These are phyloP conservation scores for Agrochola circellaris DNA, from an alignment of 2,888 invertebrate genomes.

Conservation along the genomic window DNA sequence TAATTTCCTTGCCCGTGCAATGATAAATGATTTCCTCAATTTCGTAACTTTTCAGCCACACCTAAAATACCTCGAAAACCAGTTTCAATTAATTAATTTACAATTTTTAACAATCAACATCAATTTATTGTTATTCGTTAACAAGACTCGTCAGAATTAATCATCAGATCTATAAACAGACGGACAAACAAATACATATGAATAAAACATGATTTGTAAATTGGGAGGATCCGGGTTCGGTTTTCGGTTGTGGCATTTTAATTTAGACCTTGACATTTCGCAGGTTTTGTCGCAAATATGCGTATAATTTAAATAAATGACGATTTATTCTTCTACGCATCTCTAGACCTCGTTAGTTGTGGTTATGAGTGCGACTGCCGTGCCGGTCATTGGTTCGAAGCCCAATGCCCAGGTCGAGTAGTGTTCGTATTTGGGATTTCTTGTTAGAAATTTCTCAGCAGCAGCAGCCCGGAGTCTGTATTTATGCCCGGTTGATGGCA, in stretches of 20 bases:
- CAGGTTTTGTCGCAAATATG: slow-evolving; percentile 36
- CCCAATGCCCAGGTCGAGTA: no score
- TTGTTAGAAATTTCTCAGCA: not conserved
- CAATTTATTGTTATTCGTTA: slow-evolving; percentile 1
- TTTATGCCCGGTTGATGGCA: not conserved
- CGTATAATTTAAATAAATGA: slow-evolving; percentile 24
- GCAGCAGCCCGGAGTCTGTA: not conserved
- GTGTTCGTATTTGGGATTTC: not conserved
- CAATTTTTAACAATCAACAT: slow-evolving; percentile 1
- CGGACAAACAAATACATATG: slow-evolving; percentile 37
- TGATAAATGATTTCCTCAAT: slow-evolving; percentile 16
- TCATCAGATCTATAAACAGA: slow-evolving; percentile 36
- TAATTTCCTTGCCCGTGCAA: not conserved
- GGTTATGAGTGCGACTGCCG: not conserved
- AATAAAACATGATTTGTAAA: slow-evolving; percentile 50
- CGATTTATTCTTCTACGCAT: slow-evolving; percentile 36
- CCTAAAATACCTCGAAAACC: not conserved
- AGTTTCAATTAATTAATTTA: slow-evolving; percentile 22
- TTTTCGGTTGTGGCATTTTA: slow-evolving; percentile 40
- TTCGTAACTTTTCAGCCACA: not conserved
- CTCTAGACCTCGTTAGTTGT: not conserved
- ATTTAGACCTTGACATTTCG: slow-evolving; percentile 56
- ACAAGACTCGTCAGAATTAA: slow-evolving; percentile 30
- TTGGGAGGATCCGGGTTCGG: slow-evolving; percentile 58
- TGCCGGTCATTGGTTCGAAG: not conserved